Evolutionary conservation across 2,797 vertebrate species (phyloP).

Genomic region (Halcyon badia): DNA sequence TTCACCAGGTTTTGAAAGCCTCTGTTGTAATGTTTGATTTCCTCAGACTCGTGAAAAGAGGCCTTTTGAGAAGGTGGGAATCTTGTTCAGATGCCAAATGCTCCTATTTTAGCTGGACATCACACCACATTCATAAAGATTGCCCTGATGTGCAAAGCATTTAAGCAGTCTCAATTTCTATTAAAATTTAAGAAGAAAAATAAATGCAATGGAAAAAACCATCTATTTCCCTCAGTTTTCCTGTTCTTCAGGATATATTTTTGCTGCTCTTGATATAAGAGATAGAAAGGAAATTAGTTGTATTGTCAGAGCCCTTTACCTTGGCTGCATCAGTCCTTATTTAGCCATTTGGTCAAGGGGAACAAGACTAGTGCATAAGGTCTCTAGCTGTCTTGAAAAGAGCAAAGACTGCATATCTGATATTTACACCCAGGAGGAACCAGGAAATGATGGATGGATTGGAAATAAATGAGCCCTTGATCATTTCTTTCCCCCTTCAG

Average conservation of each 20-base stretch:
- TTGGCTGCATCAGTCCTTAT: neutral
- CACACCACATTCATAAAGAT: neutral
- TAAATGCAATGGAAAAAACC: neutral
- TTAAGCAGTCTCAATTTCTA: neutral
- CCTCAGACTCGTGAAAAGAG: constrained; percentile 7
- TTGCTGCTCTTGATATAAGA: neutral
- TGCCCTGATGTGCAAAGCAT: neutral
- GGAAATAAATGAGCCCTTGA: neutral
- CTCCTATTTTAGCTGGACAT: constrained; percentile 7
- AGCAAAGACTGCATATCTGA: neutral
- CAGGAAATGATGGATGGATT: neutral
- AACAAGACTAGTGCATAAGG: neutral
- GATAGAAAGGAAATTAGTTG: neutral
- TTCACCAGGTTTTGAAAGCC: constrained; percentile 21
- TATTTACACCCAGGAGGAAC: neutral
- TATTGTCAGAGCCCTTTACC: neutral
- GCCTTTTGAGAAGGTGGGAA: neutral
- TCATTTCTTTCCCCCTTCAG: neutral
- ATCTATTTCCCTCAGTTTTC: neutral
- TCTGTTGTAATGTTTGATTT: neutral
- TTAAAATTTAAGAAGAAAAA: constrained; percentile 23
- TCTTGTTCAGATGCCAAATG: neutral
- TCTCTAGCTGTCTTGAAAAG: neutral
- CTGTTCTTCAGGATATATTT: neutral
- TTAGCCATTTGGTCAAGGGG: neutral